Percentiles rank a stretch among this genome's conserved stretches.
phyloP scores from a whole-genome alignment of 2,797 vertebrate genomes.

The Acanthornis magna region DNA sequence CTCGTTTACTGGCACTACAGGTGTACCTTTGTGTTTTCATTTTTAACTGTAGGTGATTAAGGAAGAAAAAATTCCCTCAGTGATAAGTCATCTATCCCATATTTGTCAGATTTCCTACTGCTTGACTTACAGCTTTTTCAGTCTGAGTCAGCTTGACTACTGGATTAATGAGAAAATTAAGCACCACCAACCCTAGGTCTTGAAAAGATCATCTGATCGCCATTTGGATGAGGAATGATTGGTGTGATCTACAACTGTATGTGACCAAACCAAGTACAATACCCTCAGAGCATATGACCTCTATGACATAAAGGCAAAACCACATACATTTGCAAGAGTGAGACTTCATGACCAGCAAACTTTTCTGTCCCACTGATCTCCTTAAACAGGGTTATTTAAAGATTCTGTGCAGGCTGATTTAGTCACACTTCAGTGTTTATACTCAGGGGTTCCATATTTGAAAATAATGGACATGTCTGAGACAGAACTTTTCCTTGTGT shows the following conservation, averaged over 20 bases:
- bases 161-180: constrained; percentile 14
- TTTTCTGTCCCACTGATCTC: background rate
- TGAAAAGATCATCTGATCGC: background rate
- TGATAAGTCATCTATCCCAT: background rate
- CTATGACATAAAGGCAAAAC: background rate
- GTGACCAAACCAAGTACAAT: background rate
- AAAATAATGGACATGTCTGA: background rate
- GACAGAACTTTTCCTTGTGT: background rate
- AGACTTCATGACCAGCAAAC: background rate
- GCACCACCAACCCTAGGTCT: background rate
- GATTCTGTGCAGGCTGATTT: background rate
- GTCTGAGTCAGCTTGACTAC: background rate
- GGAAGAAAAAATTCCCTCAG: background rate
- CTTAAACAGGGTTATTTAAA: background rate
- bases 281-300: background rate
- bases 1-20: constrained; percentile 22
- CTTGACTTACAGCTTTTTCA: constrained; percentile 25
- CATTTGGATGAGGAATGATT: background rate
- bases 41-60: constrained; percentile 29
- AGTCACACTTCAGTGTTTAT: background rate
- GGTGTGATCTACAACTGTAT: background rate
- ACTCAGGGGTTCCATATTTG: background rate
- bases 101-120: constrained; percentile 15
- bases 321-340: background rate
- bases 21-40: constrained; percentile 29